Conservation (phyloP, 2,113 vertebrate genomes). For the Empidonax traillii region DNA sequence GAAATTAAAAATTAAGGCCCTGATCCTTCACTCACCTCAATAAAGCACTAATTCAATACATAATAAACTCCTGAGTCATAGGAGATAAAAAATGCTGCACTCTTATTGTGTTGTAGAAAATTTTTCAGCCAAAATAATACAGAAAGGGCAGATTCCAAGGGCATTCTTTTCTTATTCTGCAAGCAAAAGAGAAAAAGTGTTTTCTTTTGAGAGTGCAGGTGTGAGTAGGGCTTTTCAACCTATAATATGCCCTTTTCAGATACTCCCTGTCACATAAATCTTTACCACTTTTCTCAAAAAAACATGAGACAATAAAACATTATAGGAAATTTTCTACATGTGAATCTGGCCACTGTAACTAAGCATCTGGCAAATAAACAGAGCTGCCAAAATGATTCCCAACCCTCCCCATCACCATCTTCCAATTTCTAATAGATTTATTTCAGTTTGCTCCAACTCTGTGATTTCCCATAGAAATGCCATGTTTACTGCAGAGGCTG, state of each 20-base stretch:
- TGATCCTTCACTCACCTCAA: not conserved
- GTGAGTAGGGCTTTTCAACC: not conserved
- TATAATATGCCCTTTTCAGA: not conserved
- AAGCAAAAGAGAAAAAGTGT: not conserved
- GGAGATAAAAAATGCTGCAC: not conserved
- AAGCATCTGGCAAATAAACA: not conserved
- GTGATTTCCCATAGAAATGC: not conserved
- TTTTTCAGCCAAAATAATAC: not conserved
- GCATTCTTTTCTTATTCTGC: not conserved
- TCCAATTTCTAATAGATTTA: not conserved
- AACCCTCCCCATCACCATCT: not conserved
- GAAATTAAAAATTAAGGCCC: not conserved
- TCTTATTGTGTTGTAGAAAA: not conserved
- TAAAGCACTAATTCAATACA: not conserved
- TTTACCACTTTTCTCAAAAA: not conserved
- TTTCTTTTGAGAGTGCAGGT: not conserved
- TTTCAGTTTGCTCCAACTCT: not conserved
- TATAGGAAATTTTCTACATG: not conserved
- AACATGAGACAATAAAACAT: not conserved
- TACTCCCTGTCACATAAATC: not conserved
- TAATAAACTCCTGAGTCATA: not conserved
- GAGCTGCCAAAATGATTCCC: not conserved
- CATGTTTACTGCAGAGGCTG: not conserved
- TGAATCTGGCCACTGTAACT: not conserved
- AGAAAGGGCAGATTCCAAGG: not conserved